Conservation (phyloP, 2,888 invertebrate species). For the Iselma pallidipennis region DNA sequence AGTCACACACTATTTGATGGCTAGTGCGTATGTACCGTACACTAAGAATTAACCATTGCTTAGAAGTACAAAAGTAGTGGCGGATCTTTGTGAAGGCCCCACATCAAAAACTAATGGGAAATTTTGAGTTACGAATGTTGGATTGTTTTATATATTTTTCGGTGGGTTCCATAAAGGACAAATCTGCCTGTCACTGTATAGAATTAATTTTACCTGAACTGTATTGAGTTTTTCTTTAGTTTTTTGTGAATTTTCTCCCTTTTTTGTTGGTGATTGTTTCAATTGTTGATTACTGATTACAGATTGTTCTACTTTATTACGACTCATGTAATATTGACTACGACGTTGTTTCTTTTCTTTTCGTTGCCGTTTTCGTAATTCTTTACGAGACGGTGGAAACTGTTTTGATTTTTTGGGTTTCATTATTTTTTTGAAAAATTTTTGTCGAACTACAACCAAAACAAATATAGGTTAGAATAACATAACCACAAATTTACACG, state of each 20-base stretch:
- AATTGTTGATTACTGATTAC: not conserved
- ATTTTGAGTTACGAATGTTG: too few species aligned
- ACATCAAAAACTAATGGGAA: too few species aligned
- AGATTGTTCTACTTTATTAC: conserved; percentile 7
- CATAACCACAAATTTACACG: not conserved
- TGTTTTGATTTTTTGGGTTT: not conserved
- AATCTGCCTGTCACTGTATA: too few species aligned
- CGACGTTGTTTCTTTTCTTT: not conserved
- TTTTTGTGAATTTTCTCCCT: conserved; percentile 1
- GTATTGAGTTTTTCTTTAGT: not conserved
- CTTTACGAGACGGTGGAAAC: not conserved
- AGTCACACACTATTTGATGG: too few species aligned
- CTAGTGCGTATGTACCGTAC: too few species aligned
- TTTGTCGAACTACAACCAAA: not conserved
- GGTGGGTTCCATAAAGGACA: too few species aligned
- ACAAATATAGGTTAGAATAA: not conserved
- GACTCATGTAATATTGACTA: not conserved
- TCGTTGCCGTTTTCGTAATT: not conserved
- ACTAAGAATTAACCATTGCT: too few species aligned
- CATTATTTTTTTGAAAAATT: not conserved
- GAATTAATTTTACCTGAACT: conserved; percentile 1
- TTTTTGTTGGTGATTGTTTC: conserved; percentile 2
- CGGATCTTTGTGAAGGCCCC: too few species aligned
- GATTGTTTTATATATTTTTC: too few species aligned
- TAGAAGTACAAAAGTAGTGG: too few species aligned